Conservation (phyloP, 2,888 invertebrate genomes). For the Onthophagus sagittarius region DNA sequence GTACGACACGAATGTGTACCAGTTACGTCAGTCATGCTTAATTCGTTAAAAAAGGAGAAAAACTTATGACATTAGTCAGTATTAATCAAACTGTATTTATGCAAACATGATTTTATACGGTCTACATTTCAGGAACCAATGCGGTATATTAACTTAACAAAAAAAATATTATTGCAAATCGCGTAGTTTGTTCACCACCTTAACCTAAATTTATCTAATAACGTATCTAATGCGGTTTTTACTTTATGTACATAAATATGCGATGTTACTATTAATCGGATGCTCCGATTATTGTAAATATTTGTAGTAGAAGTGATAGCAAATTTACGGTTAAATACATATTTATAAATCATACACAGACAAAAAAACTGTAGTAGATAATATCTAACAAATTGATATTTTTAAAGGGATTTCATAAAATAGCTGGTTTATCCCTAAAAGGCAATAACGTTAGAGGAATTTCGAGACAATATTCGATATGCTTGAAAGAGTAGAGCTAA, state of each 20-base stretch:
- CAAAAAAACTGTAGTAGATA: too few species aligned
- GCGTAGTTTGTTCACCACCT: not conserved
- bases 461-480: too few species aligned
- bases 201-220: not conserved
- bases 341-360: not conserved
- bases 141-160: not conserved
- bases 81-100: slow-evolving; percentile 1
- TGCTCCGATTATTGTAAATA: not conserved
- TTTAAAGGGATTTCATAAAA: too few species aligned
- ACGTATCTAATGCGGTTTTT: not conserved
- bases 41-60: not conserved
- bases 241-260: not conserved
- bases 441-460: too few species aligned
- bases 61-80: slow-evolving; percentile 1
- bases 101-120: slow-evolving; percentile 7
- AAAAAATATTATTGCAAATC: not conserved
- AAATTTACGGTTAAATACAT: not conserved
- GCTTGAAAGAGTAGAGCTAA: too few species aligned
- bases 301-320: not conserved
- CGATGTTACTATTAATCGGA: not conserved
- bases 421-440: too few species aligned
- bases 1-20: not conserved
- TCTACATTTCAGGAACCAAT: slow-evolving; percentile 2
- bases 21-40: not conserved
- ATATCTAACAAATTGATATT: too few species aligned